Base-by-base conservation (phyloP, 2,797 vertebrate species). In the Bradypus variegatus region DNA sequence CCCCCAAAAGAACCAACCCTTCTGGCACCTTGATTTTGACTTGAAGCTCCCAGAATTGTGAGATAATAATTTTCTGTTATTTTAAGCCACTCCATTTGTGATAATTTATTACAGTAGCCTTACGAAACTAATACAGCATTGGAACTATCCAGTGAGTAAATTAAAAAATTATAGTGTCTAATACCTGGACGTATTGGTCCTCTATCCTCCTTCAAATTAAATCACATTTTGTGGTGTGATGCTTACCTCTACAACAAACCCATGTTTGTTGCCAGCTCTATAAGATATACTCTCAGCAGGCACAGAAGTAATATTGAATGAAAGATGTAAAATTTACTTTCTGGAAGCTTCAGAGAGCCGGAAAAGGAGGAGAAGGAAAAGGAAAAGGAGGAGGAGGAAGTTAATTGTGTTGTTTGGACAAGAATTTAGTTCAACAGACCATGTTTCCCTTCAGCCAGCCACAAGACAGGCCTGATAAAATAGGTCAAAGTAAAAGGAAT, bases 311-410 rank as follows among this genome's bases (percentile, higher is more conserved):
- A 86, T 69, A 60, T 16, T 85, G 94, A 94, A 85, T 92, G 89
- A 93, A 92, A 94, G 90, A 94, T 69, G 69, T 67, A 89, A 89
- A 93, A 94, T 87, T 81, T 85, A 82, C 91, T 96, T 95, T 95
- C 77, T 94, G 55, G 94, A 95, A 92, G 92, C 92, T 92, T 92
- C 48, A 84, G 84, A 89, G 92, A 93, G 94, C 94, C 91, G 94
- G 96, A 95, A 96, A 95, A 96, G 95, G 94, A 96, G 93, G 96
- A 93, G 94, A 83, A 95, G 95, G 96, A 95, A 95, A 94, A 90
- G 93, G 95, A 95, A 96, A 92, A 95, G 95, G 95, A 95, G 94
- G 96, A 95, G 95, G 94, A 96, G 96, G 96, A 96, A 96, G 93
- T 93, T 93, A 91, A 92, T 90, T 96, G 95, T 96, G 94, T 95